Base-by-base conservation (phyloP, 2,113 vertebrate species). In the Marcusenius ussheri region DNA sequence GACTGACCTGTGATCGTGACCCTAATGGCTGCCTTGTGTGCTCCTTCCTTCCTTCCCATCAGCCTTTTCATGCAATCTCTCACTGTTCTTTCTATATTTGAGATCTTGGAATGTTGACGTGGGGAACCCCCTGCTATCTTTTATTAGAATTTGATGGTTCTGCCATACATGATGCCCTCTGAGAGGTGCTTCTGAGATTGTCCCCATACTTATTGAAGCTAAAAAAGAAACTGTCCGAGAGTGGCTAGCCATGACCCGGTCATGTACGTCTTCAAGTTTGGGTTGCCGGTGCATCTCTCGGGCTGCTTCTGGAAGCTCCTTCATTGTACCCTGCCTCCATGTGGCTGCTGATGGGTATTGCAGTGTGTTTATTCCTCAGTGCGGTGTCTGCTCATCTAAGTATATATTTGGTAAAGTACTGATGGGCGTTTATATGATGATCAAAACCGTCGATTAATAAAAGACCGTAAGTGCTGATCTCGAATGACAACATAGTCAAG, bases 401-500 rank as follows among this genome's bases (percentile, higher is more conserved):
- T 80, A 31, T 45, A n/a, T 50, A 46, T 58, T 58, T n/a, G 77
- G 35, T 45, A 3, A 46, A 27, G 89, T 42, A 45, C 15, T 5
- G 50, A 35, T 21, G 39, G 80, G 8, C 21, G 17, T 62, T 45
- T 56, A 46, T 62, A 90, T 85, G 46, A 89, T 90, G 87, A 88
- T 86, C 66, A 91, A 91, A 74, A 87, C 86, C 15, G 80, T 74
- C 50, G 90, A 91, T 89, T 58, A 90, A 80, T 88, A 88, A 87
- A 88, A 89, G 88, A 90, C 83, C 31, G 17, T 35, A 80, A 88
- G 31, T 83, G 53, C 87, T 91, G 90, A 91, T 93, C 90, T 90
- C 87, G 17, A 58, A 39, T 83, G 91, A 35, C 56, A 56, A 87
- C 88, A 62, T 53, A 56, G 39, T 42, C 50, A 85, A 24, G 91